These are phyloP conservation scores for Nesidiocoris tenuis DNA, from an alignment of 2,888 invertebrate species.

Conservation along the genomic window DNA sequence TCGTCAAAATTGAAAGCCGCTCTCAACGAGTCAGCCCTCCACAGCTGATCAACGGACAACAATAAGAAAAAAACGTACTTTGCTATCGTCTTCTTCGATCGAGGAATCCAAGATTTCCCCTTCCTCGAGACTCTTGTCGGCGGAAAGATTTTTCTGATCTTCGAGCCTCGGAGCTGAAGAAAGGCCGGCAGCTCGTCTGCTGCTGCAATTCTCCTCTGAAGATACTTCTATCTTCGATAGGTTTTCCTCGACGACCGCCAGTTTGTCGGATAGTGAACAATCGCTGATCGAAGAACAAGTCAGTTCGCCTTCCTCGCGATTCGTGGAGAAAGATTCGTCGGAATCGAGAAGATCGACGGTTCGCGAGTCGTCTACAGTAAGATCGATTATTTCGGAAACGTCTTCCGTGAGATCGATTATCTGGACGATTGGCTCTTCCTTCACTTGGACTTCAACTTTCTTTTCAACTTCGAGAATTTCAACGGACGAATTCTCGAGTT, in stretches of 20 bases:
- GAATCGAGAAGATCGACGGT: no score
- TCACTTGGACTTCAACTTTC: background rate
- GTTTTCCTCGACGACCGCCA: background rate
- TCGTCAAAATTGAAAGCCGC: no score
- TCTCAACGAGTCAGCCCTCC: no score
- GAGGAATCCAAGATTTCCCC: constrained; percentile 33
- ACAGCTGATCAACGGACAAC: no score
- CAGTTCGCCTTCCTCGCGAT: constrained; percentile 25
- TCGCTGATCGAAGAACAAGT: constrained; percentile 13
- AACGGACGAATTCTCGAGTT: background rate
- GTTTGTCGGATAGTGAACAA: background rate
- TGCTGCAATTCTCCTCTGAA: background rate
- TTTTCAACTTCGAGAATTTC: background rate
- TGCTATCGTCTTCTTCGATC: background rate
- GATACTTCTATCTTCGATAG: background rate
- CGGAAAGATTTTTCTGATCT: background rate
- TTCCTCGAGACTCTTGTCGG: constrained; percentile 13
- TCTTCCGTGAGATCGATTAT: constrained; percentile 1
- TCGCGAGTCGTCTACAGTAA: background rate
- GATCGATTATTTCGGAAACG: background rate
- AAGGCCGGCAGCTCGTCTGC: background rate
- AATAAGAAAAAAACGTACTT: no score
- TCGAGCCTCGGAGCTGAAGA: background rate
- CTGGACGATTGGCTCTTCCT: background rate
- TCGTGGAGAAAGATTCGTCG: constrained; percentile 12